These are phyloP conservation scores for Rafetus swinhoei DNA, from an alignment of 2,113 vertebrate genomes.

Conservation along the genomic window DNA sequence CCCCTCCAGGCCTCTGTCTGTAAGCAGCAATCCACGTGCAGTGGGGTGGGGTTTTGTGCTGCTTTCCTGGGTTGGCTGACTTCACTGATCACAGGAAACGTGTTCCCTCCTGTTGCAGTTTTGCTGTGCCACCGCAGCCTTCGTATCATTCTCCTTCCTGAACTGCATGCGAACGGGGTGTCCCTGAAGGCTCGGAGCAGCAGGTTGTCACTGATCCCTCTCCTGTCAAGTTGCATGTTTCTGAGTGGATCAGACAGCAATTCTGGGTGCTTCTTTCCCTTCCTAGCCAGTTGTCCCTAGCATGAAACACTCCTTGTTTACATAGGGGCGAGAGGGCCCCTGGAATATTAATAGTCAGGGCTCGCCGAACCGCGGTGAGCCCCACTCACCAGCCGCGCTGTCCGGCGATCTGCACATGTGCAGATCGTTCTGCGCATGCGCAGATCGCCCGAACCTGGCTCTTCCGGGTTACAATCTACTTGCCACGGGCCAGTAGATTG, in stretches of 20 bases:
- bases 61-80: not conserved
- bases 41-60: not conserved
- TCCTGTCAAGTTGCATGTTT: not conserved
- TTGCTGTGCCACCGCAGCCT: not conserved
- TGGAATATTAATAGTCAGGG: not conserved
- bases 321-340: not conserved
- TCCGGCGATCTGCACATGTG: no score
- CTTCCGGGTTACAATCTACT: no score
- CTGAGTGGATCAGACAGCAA: not conserved
- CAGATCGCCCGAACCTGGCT: no score
- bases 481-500: no score
- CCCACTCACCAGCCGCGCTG: no score
- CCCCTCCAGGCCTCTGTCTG: not conserved
- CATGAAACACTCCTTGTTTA: not conserved
- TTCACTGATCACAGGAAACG: constrained; percentile 2
- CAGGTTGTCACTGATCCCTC: constrained; percentile 41
- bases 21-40: not conserved
- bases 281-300: not conserved
- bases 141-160: not conserved
- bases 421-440: no score
- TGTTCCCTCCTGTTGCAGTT: constrained; percentile 3
- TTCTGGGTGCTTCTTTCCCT: constrained; percentile 3
- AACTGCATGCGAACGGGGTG: not conserved
- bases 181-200: constrained; percentile 30
- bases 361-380: no score